Evolutionary conservation across 2,888 invertebrate genomes (phyloP).

Genomic region (Dolichomitus sp.): DNA sequence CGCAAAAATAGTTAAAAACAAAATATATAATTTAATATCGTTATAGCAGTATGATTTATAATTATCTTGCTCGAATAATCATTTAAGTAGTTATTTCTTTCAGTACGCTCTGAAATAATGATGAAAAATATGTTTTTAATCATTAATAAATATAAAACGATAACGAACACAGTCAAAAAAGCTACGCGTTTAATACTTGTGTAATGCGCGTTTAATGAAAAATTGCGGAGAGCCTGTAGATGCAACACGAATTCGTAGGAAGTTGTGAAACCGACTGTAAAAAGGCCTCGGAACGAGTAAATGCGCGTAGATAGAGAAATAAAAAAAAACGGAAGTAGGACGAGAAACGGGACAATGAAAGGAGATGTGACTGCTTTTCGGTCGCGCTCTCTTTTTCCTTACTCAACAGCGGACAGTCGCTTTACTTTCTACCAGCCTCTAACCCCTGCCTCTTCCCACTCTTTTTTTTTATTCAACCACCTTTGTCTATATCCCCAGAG

Average conservation of each 20-base stretch:
- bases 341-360: constrained; percentile 17
- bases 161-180: not conserved
- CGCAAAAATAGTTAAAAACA: not conserved
- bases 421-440: constrained; percentile 22
- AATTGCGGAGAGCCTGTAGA: not conserved
- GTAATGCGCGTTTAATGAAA: too few relatives aligned
- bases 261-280: constrained; percentile 37
- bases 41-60: not conserved
- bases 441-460: constrained; percentile 21
- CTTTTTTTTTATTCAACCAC: constrained; percentile 57
- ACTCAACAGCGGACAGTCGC: constrained; percentile 38
- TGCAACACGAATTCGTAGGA: constrained; percentile 7
- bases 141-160: not conserved
- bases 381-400: constrained; percentile 31
- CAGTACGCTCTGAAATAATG: not conserved
- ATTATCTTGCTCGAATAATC: not conserved
- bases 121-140: not conserved
- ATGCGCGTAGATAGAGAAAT: constrained; percentile 8
- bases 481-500: constrained; percentile 54
- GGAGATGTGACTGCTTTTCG: constrained; percentile 31
- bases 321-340: constrained; percentile 4
- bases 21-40: not conserved
- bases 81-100: not conserved
- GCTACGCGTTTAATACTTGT: not conserved
- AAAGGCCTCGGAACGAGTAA: constrained; percentile 33